Base-by-base conservation (phyloP, 2,113 vertebrate species). In the Upupa epops region DNA sequence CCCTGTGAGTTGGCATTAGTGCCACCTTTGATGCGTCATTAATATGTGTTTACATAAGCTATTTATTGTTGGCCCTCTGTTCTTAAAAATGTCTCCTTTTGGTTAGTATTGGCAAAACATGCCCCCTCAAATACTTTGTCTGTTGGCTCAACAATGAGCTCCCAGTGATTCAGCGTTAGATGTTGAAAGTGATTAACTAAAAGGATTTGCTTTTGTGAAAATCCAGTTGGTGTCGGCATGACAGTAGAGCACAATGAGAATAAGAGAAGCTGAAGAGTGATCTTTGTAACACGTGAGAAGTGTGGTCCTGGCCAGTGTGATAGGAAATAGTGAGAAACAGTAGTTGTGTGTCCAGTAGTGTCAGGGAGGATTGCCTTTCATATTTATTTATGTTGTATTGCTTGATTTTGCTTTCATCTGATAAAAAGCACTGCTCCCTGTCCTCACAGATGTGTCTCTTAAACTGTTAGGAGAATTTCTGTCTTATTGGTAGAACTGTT, bases 91-190 rank as follows among this genome's bases (percentile, higher is more conserved):
- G 6, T 0, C 12, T 91, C 48, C 64, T 79, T 76, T 87, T 55
- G 36, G 63, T 60, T 73, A 76, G 34, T 85, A 19, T 51, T 91
- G 84, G 71, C 82, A 89, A 85, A 92, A 83, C 74, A 37, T 79
- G 20, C 26, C 28, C 24, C 22, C 34, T 92, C 29, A 55, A 21
- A 89, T 91, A 70, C 59, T 87, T 51, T 19, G 49, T 72, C 12
- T 69, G 28, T 87, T 95, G 89, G 83, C 89, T 95, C 37, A 87
- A 69, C 74, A 87, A 64, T 18, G 55, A 91, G 63, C 25, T 64
- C 45, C 70, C 54, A 51, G 83, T 94, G 94, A 96, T 94, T 90
- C 89, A 93, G 84, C 93, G 91, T 83, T 82, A 89, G 87, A 28
- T 51, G 61, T 55, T 92, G 36, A 15, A 34, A 73, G 37, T 55